Evolutionary conservation across 2,113 vertebrate species (phyloP), one percentile per base, ranked within the genome.

Genomic region (Lampris incognitus): DNA sequence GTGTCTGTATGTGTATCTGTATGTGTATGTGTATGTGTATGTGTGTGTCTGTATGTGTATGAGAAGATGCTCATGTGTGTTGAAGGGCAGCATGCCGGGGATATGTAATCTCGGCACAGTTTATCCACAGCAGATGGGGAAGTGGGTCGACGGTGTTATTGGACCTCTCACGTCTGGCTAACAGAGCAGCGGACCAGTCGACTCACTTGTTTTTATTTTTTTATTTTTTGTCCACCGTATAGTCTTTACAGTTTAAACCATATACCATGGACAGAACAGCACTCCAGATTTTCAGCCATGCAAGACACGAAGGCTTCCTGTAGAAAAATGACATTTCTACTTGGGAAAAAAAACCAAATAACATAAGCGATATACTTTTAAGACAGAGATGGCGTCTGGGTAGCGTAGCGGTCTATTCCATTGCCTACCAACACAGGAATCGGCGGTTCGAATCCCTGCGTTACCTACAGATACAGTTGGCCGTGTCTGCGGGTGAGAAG

Each of bases 1-100:
- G 24, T 24, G 24, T 24, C 24, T 24, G 24, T 24, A 24, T n/a
- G n/a, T n/a, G 68, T 73, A 50, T 63, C 5, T 40, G 36, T 64
- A 24, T 13, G 51, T 40, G 37, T n/a, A 48, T 8, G 68, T 49
- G 41, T 1, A 9, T 66, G 6, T 61, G 1, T 46, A 54, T 74
- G 78, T 79, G 60, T 73, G 59, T 49, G 74, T 36, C 6, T 40
- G 37, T n/a, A 48, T 8, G 68, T 49, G 41, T 1, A 9, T 66
- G 6, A 57, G 1, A 51, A 54, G 72, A 75, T 79, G 60, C 70
- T 56, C 44, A 66, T 36, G 44, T 42, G 69, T 9, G 61, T 76
- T 54, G 72, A 81, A 86, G 74, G 83, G 58, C 11, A 7, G 74
- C 78, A 76, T 86, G 82, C 81, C 71, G 78, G 54, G 64, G 66